A percentile compares a stretch with the other conserved stretches of the same genome.
These are phyloP conservation scores for Stenodera caucasica DNA, from an alignment of 2,888 invertebrate species.

Conservation along the genomic window DNA sequence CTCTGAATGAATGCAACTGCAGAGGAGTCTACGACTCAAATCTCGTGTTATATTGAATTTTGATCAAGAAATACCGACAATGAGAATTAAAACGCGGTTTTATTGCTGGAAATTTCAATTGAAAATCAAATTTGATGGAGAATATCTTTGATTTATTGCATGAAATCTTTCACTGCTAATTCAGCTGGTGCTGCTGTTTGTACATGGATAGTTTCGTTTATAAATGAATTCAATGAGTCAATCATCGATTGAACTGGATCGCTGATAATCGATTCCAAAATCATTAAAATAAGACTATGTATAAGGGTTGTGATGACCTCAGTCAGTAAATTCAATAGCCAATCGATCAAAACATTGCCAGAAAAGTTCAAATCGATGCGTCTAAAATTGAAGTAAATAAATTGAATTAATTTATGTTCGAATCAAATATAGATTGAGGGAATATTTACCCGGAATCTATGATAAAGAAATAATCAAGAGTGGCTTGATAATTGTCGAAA, in stretches of 20 bases:
- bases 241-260: not conserved
- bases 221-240: constrained; percentile 16
- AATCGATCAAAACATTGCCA: constrained; percentile 51
- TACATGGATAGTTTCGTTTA: not conserved
- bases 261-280: not conserved
- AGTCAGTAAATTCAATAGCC: not conserved
- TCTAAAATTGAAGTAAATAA: constrained; percentile 45
- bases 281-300: constrained; percentile 5
- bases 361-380: constrained; percentile 57
- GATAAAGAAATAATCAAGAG: constrained; percentile 35
- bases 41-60: too few relatives aligned
- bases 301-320: not conserved
- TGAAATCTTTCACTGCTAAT: not conserved
- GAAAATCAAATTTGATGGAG: too few relatives aligned
- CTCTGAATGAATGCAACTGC: too few relatives aligned
- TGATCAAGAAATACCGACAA: too few relatives aligned
- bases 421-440: constrained; percentile 30
- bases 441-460: constrained; percentile 46
- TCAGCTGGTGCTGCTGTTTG: not conserved
- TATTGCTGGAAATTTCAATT: not conserved
- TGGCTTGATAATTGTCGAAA: constrained; percentile 29
- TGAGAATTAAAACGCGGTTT: not conserved
- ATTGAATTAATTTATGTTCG: constrained; percentile 1
- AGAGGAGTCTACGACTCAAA: too few relatives aligned
- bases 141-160: too few relatives aligned